Evolutionary conservation across 2,113 vertebrate species (phyloP), one percentile per base, ranked within the genome.

Genomic region (Chitala chitala): DNA sequence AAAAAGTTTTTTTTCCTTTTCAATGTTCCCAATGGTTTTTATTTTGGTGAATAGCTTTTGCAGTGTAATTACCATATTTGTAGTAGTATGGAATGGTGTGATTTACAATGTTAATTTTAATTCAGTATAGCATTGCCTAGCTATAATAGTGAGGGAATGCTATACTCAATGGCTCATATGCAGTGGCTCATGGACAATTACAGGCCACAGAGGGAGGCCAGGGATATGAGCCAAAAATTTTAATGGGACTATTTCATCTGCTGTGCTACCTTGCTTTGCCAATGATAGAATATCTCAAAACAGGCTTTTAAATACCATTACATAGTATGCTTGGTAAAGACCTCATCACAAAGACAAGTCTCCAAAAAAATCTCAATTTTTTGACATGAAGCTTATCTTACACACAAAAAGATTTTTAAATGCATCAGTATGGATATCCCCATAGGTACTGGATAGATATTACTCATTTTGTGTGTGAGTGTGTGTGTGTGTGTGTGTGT

Each of bases 281-380:
- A 55, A 68, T 68, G 64, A 68, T 24, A 68, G 40, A 68, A n/a
- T 12, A 29, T 22, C 64, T 46, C 26, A 46, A 68, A 68, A 63
- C 15, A 5, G n/a, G 22, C 42, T 8, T 6, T 9, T 46, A 46
- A 46, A 29, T 68, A 12, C 64, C 64, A 68, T 68, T 68, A 48
- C 64, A 48, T 46, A 68, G 22, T 12, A 46, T n/a, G 10, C 42
- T 48, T 46, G 42, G 24, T 66, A 33, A 63, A 29, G 36, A 2
- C 5, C 3, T 5, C n/a, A 22, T 54, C 13, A 12, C 22, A 29
- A 20, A 68, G 42, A 13, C 38, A 68, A 63, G 59, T 26, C 38
- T 5, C 8, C 17, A 63, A 36, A 20, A 63, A 38, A 63, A 36
- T 33, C 20, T 33, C 6, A 3, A 36, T 38, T 5, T 46, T 46